Evolutionary conservation across 2,113 vertebrate species (phyloP).

Genomic region (Tamias sibiricus): DNA sequence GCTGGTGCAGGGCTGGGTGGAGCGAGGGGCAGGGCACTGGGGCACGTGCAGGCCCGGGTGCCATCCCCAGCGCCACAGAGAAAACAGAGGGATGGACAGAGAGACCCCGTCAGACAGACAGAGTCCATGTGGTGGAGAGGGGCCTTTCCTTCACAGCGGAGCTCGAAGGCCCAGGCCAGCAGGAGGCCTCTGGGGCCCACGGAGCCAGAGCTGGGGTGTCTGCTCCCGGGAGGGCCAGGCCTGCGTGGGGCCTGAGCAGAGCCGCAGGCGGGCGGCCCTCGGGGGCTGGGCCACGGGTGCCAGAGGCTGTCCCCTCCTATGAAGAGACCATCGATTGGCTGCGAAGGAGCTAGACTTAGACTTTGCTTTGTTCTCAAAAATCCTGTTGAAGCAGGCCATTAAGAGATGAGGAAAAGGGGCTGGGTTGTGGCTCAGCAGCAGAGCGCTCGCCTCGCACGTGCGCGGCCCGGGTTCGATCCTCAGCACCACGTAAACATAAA

Average conservation of each 20-base stretch:
- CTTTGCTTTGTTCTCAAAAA: neutral
- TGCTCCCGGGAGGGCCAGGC: neutral
- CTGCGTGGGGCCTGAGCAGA: neutral
- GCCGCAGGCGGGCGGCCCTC: neutral
- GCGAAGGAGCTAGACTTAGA: neutral
- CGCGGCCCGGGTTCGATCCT: too few relatives aligned
- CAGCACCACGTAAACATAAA: too few relatives aligned
- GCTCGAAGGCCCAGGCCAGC: neutral
- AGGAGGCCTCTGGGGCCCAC: neutral
- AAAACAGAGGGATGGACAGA: neutral
- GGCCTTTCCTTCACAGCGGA: too few relatives aligned
- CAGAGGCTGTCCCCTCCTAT: neutral
- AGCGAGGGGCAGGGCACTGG: too few relatives aligned
- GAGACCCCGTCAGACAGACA: too few relatives aligned
- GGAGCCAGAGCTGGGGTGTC: accelerated
- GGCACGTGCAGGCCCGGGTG: too few relatives aligned
- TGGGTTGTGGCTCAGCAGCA: too few relatives aligned
- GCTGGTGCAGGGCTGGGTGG: too few relatives aligned
- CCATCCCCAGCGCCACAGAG: too few relatives aligned
- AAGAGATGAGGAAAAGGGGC: neutral
- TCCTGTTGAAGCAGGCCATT: neutral
- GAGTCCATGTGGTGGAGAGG: too few relatives aligned
- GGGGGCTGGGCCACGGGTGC: neutral
- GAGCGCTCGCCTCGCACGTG: too few relatives aligned
- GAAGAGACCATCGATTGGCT: accelerated